phyloP scores from a whole-genome alignment of 1,140 invertebrate species.

The Whitmania pigra region DNA sequence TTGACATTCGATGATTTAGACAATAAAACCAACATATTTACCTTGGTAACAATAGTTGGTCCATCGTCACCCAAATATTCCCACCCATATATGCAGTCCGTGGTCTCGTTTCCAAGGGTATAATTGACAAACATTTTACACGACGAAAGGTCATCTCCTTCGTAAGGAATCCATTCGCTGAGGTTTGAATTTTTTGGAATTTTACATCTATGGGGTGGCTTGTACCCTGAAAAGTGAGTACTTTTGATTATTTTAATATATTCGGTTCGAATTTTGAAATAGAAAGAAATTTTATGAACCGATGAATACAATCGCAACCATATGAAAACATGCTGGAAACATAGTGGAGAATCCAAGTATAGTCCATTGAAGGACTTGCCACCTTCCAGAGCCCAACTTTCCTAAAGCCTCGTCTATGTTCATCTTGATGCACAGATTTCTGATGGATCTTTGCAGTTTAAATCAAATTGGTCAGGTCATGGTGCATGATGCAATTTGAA shows the following conservation, averaged over 20 bases:
- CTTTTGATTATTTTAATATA: background rate
- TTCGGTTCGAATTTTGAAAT: background rate
- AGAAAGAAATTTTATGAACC: background rate
- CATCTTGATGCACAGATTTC: background rate
- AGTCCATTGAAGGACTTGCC: background rate
- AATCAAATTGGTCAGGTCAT: background rate
- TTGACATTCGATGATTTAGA: conserved; percentile 3
- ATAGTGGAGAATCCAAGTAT: background rate
- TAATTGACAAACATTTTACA: conserved; percentile 19
- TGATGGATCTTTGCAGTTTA: background rate
- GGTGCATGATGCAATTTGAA: background rate
- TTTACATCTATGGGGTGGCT: background rate
- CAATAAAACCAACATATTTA: conserved; percentile 19
- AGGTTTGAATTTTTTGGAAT: conserved; percentile 2
- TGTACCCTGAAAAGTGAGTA: background rate
- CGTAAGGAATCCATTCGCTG: conserved; percentile 8
- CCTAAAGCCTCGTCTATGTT: background rate
- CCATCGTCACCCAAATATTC: conserved; percentile 22
- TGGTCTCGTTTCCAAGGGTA: conserved; percentile 10
- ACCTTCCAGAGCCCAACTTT: background rate
- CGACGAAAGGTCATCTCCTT: background rate
- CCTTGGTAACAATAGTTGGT: conserved; percentile 20
- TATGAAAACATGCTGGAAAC: background rate
- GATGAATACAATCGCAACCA: background rate
- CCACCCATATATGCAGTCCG: conserved; percentile 17